Evolutionary conservation across 1,140 invertebrate species (phyloP), one percentile per base, ranked within the genome.

Genomic region (Drosophila lacertosa): DNA sequence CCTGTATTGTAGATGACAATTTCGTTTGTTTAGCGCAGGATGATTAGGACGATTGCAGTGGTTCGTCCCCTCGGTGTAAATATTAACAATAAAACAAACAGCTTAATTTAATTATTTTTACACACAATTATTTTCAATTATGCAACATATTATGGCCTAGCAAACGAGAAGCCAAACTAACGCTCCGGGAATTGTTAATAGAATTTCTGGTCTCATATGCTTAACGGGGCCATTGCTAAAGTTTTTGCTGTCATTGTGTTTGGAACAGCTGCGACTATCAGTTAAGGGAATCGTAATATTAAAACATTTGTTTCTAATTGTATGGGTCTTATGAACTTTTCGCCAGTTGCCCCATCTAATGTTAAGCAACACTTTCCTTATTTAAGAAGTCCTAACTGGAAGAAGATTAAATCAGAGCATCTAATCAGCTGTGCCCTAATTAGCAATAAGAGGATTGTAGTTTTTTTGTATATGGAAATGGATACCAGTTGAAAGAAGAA

Each of bases 301-400:
- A 63, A 42, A 50, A 40, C 66, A 69, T 69, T 63, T 69, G 59
- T 39, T 47, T n/a, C 7, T 33, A 69, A 70, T 65, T 35, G 15
- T n/a, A 29, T 54, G 33, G 20, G 37, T 48, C 22, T 57, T 57
- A 57, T 20, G 26, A 57, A 20, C 20, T 55, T 44, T 32, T 39
- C 7, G 35, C 24, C 18, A 22, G 10, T 32, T 32, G 20, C 15
- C 16, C 32, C 11, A 54, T 44, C 26, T 48, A 29, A 29, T 40
- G 33, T n/a, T 11, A n/a, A 20, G 29, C 44, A 45, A 45, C 16
- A 35, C 48, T 16, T 32, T n/a, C 40, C 29, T 26, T 20, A 20
- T 40, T 16, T 37, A 10, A 10, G 37, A 7, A 7, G 9, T 33
- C 15, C 48, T 62, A 26, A 10, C 10, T 18, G n/a, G 3, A 9